Evolutionary conservation across 2,113 vertebrate genomes (phyloP), one percentile per base, ranked within the genome.

Genomic region (Pachycephala philippinensis): DNA sequence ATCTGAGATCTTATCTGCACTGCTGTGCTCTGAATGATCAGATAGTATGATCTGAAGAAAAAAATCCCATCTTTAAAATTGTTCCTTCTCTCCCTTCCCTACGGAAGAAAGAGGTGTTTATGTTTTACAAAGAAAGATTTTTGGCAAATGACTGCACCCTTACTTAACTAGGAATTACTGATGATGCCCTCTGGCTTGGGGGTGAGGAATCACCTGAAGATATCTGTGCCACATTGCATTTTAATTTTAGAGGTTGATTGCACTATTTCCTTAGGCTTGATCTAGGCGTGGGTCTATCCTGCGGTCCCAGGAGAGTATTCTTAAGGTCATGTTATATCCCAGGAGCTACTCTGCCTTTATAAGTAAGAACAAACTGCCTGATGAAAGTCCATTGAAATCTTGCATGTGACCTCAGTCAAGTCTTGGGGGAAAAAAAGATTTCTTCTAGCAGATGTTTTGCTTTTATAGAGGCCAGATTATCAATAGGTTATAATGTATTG

Each of bases 71-170:
- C 14, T 30, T 91, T 77, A 70, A 91, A 90, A 83, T 40, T 69
- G 21, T 74, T 91, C 54, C 3, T 88, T 90, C 91, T 88, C 56
- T 85, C 30, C 57, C 39, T 77, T 88, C 64, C 75, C 44, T 84
- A 52, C 92, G 82, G 71, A 88, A 86, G 54, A 93, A 90, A 91
- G 82, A 83, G 44, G 26, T 83, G 64, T 81, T 90, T 81, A 80
- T 75, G n/a, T 90, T 96, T 88, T 93, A 52, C 52, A 71, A 88
- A 91, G 13, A 72, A 80, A 77, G 66, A 70, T 64, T 90, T 83
- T 84, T 94, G 75, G 76, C 92, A 90, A 78, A 74, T 84, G 60
- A 89, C 87, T 40, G 0, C 77, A 31, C 60, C 87, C 80, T 81
- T 60, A 20, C n/a, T 86, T 92, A 74, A 52, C 40, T 39, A 42